Base-by-base conservation (phyloP, 2,797 vertebrate genomes). In the Meda fulgida region DNA sequence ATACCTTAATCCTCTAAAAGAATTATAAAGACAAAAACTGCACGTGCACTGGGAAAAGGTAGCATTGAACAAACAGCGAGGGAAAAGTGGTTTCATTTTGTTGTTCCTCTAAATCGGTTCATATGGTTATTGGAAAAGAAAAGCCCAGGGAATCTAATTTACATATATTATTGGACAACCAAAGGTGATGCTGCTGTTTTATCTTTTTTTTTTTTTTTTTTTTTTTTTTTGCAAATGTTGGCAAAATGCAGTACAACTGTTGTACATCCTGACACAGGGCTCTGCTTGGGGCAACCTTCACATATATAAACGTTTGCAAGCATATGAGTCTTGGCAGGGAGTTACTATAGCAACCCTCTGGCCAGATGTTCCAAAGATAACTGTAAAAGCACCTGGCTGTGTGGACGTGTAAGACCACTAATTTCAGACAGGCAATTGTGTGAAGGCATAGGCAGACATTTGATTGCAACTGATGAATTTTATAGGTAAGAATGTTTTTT, bases 311-410 rank as follows among this genome's bases (percentile, higher is more conserved):
- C 34, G 65, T 78, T 34, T 88, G 67, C 31, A 85, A 75, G 38
- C 79, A 43, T 81, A 34, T 31, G 38, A 55, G 36, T 55, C 55
- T 43, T 84, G 69, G 84, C 38, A 72, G 19, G 70, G 58, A 75
- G 86, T 86, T 84, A 79, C 81, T 82, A 87, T 88, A 72, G 87
- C 87, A 89, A 85, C 85, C 83, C 84, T 75, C 76, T 43, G 63
- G 40, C 60, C 75, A 85, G 72, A 83, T 77, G 53, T 36, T 38
- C 5, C 72, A 60, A n/a, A 83, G 34, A 73, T 46, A 69, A 63
- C 76, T 85, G 53, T 86, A 65, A 79, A 83, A 66, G 13, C 55
- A 55, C 23, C 55, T 79, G 43, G 19, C 67, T 53, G 23, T 43
- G 65, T 63, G 34, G 2, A 81, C 13, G 23, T 67, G 26, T 3